phyloP scores from a whole-genome alignment of 2,888 invertebrate genomes.

The Apantesis nais region DNA sequence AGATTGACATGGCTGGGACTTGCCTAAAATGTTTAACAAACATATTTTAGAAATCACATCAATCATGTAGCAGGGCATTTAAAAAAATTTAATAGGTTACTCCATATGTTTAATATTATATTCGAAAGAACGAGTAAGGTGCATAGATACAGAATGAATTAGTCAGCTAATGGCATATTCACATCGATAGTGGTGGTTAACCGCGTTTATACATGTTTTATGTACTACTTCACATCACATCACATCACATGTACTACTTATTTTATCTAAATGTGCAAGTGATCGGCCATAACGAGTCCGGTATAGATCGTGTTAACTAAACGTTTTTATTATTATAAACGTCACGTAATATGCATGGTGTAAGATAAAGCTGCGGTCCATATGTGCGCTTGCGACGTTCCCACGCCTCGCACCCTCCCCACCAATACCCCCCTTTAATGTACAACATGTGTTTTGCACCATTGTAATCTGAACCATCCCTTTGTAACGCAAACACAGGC shows the following conservation, averaged over 20 bases:
- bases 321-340: conserved; percentile 75
- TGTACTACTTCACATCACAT: too few species aligned
- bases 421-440: conserved; percentile 46
- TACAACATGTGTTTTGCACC: conserved; percentile 74
- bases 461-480: conserved; percentile 60
- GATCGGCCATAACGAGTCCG: conserved; percentile 62
- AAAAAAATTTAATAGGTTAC: background rate
- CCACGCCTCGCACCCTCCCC: conserved; percentile 65
- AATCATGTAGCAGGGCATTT: background rate
- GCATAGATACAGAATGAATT: background rate
- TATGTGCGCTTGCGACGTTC: conserved; percentile 77
- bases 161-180: background rate
- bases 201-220: too few species aligned
- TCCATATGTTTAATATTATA: background rate
- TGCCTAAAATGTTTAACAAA: background rate
- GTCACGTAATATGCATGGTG: conserved; percentile 71
- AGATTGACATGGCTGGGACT: background rate
- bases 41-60: background rate
- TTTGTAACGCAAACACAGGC: conserved; percentile 43
- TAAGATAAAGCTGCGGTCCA: conserved; percentile 82
- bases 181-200: background rate
- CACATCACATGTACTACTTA: conserved; percentile 20
- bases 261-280: conserved; percentile 68
- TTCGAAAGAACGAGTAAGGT: background rate
- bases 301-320: conserved; percentile 73